phyloP scores from a whole-genome alignment of 2,797 vertebrate genomes.

The Knipowitschia caucasica region DNA sequence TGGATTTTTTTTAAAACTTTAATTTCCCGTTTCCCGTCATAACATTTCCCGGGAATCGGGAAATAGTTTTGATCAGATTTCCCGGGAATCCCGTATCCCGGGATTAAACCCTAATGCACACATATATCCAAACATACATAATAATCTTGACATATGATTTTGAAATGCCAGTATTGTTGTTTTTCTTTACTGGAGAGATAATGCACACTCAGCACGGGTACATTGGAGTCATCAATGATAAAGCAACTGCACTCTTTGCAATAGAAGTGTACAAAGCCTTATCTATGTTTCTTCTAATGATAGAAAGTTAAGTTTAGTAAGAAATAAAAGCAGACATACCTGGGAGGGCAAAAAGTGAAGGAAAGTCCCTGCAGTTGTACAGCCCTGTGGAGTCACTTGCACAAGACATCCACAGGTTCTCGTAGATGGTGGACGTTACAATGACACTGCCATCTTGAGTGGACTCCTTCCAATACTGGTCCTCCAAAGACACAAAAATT shows the following conservation, averaged over 20 bases:
- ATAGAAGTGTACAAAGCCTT: too few relatives aligned
- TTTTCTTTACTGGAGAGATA: conserved; percentile 12
- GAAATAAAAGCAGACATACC: conserved; percentile 63
- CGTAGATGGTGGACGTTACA: conserved; percentile 83
- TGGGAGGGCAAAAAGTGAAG: conserved; percentile 85
- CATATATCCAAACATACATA: too few relatives aligned
- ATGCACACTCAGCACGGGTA: conserved; percentile 38
- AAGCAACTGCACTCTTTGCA: too few relatives aligned
- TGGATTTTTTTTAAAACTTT: too few relatives aligned
- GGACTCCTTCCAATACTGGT: conserved; percentile 86
- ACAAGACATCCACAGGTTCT: conserved; percentile 92
- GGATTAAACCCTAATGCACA: too few relatives aligned
- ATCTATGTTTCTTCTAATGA: background rate
- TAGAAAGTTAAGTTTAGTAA: background rate
- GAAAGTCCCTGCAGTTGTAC: conserved; percentile 85
- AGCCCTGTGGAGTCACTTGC: conserved; percentile 85
- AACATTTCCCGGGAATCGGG: too few relatives aligned
- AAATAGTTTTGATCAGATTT: too few relatives aligned
- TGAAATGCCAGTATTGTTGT: background rate
- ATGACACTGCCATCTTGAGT: conserved; percentile 83
- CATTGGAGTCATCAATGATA: conserved; percentile 26
- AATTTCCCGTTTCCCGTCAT: too few relatives aligned
- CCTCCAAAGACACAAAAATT: conserved; percentile 76
- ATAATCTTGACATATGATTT: too few relatives aligned
- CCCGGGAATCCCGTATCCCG: too few relatives aligned